Conservation (phyloP, 2,888 invertebrate genomes). For the Xylophagus ater region DNA sequence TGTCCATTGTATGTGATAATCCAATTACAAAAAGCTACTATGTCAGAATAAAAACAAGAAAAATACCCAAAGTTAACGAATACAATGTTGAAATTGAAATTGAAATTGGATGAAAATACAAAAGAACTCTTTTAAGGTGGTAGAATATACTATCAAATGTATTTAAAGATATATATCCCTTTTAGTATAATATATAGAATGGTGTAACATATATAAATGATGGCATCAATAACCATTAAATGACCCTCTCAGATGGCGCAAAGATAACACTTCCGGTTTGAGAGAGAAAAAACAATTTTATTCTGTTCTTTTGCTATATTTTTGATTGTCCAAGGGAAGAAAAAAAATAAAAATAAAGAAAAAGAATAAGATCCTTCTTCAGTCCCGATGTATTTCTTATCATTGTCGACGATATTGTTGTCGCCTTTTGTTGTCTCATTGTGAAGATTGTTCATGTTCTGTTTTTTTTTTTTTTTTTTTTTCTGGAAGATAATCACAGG, state of each 20-base stretch:
- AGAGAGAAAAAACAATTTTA: no score
- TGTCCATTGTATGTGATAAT: constrained; percentile 15
- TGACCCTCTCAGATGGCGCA: constrained; percentile 25
- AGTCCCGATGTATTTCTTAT: constrained; percentile 12
- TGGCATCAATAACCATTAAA: constrained; percentile 26
- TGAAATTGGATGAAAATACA: constrained; percentile 10
- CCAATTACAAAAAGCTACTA: constrained; percentile 15
- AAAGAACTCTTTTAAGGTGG: constrained; percentile 13
- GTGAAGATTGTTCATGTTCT: constrained; percentile 13
- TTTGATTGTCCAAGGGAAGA: constrained; percentile 8
- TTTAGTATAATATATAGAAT: constrained; percentile 7
- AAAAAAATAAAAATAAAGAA: no score
- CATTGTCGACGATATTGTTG: constrained; percentile 2
- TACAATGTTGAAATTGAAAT: constrained; percentile 18
- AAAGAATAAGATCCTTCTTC: no score
- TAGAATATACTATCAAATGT: constrained; percentile 4
- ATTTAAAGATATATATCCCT: neutral
- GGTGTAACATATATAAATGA: constrained; percentile 23
- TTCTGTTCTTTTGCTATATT: no score
- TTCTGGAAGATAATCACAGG: constrained; percentile 7
- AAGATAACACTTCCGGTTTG: constrained; percentile 23
- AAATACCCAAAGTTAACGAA: neutral
- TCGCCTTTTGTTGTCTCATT: constrained; percentile 6
- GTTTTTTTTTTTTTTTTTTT: constrained; percentile 2
- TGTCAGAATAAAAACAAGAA: constrained; percentile 1